Evolutionary conservation across 2,797 vertebrate species (phyloP).

Genomic region (Craterocephalus amniculus): DNA sequence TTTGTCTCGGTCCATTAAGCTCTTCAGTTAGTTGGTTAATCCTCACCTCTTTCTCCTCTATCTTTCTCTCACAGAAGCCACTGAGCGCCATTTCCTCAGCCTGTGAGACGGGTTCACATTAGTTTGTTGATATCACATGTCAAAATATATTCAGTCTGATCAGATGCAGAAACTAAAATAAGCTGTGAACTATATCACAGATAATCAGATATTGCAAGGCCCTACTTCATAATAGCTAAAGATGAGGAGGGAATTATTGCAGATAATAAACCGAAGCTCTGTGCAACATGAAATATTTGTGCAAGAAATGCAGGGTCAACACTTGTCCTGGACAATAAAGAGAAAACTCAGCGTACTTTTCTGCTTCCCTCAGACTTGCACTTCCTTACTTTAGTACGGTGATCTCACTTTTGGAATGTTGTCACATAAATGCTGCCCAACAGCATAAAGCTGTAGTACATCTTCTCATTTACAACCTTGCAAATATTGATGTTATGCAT

Average conservation of each 20-base stretch:
- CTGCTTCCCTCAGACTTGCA: neutral
- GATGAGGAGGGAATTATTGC: no score
- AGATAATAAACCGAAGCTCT: no score
- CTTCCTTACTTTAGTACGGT: neutral
- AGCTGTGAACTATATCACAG: no score
- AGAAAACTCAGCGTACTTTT: neutral
- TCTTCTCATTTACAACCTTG: neutral
- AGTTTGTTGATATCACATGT: constrained; percentile 4
- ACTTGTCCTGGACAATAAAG: neutral
- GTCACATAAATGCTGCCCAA: neutral
- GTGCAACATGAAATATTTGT: no score
- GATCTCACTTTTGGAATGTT: neutral
- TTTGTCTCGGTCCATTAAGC: constrained; percentile 32
- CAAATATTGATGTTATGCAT: neutral
- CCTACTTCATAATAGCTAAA: no score
- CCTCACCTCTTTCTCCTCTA: constrained; percentile 34
- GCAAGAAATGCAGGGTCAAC: no score
- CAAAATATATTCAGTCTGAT: no score
- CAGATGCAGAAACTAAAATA: no score
- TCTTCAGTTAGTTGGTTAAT: constrained; percentile 44
- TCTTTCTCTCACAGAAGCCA: constrained; percentile 12
- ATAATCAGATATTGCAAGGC: no score
- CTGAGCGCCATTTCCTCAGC: constrained; percentile 37
- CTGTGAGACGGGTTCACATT: constrained; percentile 27
- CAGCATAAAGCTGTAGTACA: neutral